Evolutionary conservation across 2,888 invertebrate species (phyloP).

Genomic region (Gibbula magus): DNA sequence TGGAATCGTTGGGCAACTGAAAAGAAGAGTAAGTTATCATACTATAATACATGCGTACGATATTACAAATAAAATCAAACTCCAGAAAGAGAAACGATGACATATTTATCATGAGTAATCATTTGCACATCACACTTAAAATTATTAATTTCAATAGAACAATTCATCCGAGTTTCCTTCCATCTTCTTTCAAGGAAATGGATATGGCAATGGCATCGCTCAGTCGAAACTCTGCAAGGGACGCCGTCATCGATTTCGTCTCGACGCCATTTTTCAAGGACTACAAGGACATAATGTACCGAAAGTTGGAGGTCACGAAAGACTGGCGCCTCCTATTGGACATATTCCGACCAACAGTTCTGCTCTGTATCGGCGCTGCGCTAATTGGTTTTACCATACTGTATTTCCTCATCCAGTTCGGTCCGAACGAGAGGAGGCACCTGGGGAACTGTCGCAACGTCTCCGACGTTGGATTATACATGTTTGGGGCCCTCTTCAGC

Average conservation of each 20-base stretch:
- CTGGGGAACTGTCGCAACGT: background rate
- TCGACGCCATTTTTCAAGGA: conserved; percentile 4
- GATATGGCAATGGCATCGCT: conserved; percentile 19
- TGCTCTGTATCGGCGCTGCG: background rate
- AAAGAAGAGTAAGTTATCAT: background rate
- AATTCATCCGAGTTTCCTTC: too few relatives aligned
- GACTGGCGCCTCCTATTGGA: background rate
- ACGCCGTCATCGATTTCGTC: background rate
- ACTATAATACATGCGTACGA: too few relatives aligned
- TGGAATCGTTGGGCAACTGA: background rate
- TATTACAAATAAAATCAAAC: too few relatives aligned
- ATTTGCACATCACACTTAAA: too few relatives aligned
- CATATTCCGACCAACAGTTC: background rate
- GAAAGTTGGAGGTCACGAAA: background rate
- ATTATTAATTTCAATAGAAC: too few relatives aligned
- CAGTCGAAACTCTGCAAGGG: conserved; percentile 8
- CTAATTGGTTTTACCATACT: background rate
- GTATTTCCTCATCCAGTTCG: background rate
- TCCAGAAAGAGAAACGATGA: too few relatives aligned
- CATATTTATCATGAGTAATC: too few relatives aligned
- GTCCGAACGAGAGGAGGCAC: background rate
- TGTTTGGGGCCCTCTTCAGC: background rate
- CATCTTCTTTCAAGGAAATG: background rate
- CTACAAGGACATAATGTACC: conserved; percentile 19
- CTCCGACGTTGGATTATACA: background rate